Evolutionary conservation across 1,140 invertebrate species (phyloP).

Genomic region (Armadillidium nasatum): DNA sequence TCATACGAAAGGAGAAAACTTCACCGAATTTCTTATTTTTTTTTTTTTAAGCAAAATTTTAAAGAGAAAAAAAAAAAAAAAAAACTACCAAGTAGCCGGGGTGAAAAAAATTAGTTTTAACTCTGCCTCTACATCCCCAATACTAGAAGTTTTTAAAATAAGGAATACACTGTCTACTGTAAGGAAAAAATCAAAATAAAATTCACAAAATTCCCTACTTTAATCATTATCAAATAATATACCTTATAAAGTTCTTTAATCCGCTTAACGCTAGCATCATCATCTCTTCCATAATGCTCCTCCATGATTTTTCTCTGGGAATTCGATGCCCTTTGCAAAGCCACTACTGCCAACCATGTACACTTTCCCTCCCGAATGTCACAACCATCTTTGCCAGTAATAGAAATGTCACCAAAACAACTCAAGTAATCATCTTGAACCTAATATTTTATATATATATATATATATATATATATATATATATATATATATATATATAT

Average conservation of each 20-base stretch:
- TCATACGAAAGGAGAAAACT: too few relatives aligned
- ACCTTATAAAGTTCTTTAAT: slow-evolving; percentile 39
- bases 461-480: slow-evolving; percentile 13
- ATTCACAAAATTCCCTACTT: too few relatives aligned
- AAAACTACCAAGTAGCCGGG: too few relatives aligned
- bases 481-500: slow-evolving; percentile 16
- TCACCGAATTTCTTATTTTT: too few relatives aligned
- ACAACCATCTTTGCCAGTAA: slow-evolving; percentile 83
- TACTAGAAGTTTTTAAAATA: too few relatives aligned
- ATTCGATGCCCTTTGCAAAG: slow-evolving; percentile 69
- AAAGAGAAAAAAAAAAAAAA: too few relatives aligned
- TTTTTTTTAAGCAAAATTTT: too few relatives aligned
- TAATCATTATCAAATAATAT: background rate
- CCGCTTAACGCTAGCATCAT: slow-evolving; percentile 30
- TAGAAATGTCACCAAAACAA: slow-evolving; percentile 77
- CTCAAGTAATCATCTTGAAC: slow-evolving; percentile 83
- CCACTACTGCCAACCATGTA: slow-evolving; percentile 86
- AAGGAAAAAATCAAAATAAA: too few relatives aligned
- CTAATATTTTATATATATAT: slow-evolving; percentile 20
- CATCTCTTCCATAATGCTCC: slow-evolving; percentile 36
- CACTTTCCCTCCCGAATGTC: slow-evolving; percentile 96
- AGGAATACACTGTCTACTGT: too few relatives aligned
- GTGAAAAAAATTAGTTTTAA: too few relatives aligned
- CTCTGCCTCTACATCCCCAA: too few relatives aligned
- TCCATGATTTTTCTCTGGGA: slow-evolving; percentile 55